Evolutionary conservation across 1,140 invertebrate species (phyloP).

Genomic region (Drosophila tsacasi): DNA sequence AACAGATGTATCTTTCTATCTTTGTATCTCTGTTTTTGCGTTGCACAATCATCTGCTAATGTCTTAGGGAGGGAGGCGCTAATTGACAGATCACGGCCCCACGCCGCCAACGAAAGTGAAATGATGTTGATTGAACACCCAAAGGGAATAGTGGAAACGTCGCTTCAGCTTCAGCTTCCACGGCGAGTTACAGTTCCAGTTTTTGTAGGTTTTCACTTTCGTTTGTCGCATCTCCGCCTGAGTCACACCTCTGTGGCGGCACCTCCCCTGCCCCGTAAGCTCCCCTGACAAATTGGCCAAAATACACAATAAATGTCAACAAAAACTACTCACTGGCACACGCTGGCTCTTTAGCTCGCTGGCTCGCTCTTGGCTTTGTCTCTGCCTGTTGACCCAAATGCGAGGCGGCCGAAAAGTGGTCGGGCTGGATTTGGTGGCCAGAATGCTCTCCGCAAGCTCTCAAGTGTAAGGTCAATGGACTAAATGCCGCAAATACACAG

Average conservation of each 20-base stretch:
- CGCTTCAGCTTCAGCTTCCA: conserved; percentile 2
- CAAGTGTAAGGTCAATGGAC: conserved; percentile 56
- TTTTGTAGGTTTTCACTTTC: conserved; percentile 45
- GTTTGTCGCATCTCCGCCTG: conserved; percentile 42
- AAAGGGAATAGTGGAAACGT: conserved; percentile 19
- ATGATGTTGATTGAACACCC: conserved; percentile 30
- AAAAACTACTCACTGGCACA: no score
- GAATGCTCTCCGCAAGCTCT: conserved; percentile 28
- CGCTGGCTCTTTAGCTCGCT: no score
- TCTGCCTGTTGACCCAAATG: conserved; percentile 49
- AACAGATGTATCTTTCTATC: background rate
- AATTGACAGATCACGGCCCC: conserved; percentile 38
- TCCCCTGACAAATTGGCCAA: conserved; percentile 9
- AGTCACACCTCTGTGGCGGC: conserved; percentile 16
- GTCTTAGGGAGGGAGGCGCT: conserved; percentile 18
- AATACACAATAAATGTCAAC: conserved; percentile 37
- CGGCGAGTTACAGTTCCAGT: conserved; percentile 15
- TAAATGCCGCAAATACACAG: conserved; percentile 6
- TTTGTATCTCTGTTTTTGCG: conserved; percentile 4
- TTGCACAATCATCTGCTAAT: conserved; percentile 38
- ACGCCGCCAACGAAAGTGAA: conserved; percentile 43
- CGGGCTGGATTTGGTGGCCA: conserved; percentile 33
- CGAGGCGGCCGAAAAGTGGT: conserved; percentile 32
- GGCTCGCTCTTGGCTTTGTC: conserved; percentile 29
- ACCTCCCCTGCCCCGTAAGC: background rate